Evolutionary conservation across 30 jellyfish, hydroid and myxozoan genomes (phyloP), one percentile per base, ranked within the genome.

Genomic region (Turritopsis dohrnii): DNA sequence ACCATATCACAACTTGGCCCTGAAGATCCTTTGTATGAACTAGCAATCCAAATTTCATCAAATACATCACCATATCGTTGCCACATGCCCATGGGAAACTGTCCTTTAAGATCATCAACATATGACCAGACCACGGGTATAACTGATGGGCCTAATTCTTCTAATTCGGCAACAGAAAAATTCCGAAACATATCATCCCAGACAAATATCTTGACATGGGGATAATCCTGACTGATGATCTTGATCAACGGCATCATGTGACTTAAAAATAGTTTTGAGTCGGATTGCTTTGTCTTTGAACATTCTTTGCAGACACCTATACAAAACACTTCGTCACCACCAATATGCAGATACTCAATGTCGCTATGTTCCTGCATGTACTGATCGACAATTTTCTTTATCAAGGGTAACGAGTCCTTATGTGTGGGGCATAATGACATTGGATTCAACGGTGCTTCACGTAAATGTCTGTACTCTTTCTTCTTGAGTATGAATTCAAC

Each of bases 141-240:
- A 1, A 87, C 95, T 28, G 74, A 28, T 1, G 96, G 80, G 20
- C 88, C 91, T 52, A 94, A 81, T 80, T 65, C 85, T 79, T 94
- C 96, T 30, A 94, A 65, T 28, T 94, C 99, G 79, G 84, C 53
- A 19, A 84, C 80, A 18, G 96, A 84, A 80, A 94, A 94, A 22
- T 81, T 89, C 20, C 99, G 84, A 79, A 94, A 88, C 99, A 94
- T 94, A 79, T 94, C 99, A 79, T 94, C 99, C 99, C 99, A 94
- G 9, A 94, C 77, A 65, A 94, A 25, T 20, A 89, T 22, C 81
- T 82, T 79, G 75, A 89, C 21, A 7, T 84, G 27, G 7, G 96
- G 96, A 87, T 90, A 81, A 52, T 88, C 84, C 53, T 83, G 29
- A n/a, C 72, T 75, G 13, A 89, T 83, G 53, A 71, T 82, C 28